These are phyloP conservation scores for Urechis unicinctus DNA, from an alignment of 2,888 invertebrate genomes.

Conservation along the genomic window DNA sequence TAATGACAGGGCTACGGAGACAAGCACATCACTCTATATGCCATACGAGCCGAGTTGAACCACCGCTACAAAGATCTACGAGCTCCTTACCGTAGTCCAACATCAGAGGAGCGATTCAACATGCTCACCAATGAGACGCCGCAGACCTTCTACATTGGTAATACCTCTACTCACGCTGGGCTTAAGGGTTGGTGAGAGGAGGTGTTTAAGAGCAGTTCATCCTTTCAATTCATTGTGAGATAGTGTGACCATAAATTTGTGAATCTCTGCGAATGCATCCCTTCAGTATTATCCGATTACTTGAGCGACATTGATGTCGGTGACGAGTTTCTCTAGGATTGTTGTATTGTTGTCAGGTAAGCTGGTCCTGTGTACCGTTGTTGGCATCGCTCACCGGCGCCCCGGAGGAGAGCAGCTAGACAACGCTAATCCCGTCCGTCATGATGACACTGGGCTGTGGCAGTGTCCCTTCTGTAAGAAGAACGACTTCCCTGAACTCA, in stretches of 20 bases:
- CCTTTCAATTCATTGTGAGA: too few relatives aligned
- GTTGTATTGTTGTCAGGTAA: too few relatives aligned
- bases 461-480: conserved; percentile 95
- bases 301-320: too few relatives aligned
- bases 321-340: too few relatives aligned
- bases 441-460: conserved; percentile 92
- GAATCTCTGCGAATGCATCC: too few relatives aligned
- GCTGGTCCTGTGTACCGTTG: conserved; percentile 60
- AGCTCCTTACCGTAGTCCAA: conserved; percentile 69
- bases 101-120: conserved; percentile 83
- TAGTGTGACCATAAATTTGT: too few relatives aligned
- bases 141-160: conserved; percentile 81
- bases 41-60: conserved; percentile 92
- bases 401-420: conserved; percentile 90
- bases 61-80: conserved; percentile 87
- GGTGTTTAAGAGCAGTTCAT: too few relatives aligned
- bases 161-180: neutral
- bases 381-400: conserved; percentile 75
- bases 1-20: conserved; percentile 61
- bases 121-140: conserved; percentile 94
- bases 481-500: conserved; percentile 90
- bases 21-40: conserved; percentile 81
- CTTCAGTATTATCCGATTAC: too few relatives aligned
- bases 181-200: too few relatives aligned
- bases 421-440: conserved; percentile 89